These are phyloP conservation scores for Epinephelus fuscoguttatus DNA, from an alignment of 2,113 vertebrate genomes.

Conservation along the genomic window DNA sequence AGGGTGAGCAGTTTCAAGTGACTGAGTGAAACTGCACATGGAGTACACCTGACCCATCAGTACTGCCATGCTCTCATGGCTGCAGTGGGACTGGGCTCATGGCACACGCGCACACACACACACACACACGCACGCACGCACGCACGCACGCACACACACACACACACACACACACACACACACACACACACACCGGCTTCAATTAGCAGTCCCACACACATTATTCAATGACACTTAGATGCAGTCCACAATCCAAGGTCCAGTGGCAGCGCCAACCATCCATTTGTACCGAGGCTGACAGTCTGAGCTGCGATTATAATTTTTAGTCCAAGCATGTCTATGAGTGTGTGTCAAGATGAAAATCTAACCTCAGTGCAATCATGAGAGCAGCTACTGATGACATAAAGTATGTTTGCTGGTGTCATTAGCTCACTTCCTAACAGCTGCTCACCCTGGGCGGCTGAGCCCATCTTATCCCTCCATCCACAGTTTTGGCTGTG, in stretches of 20 bases:
- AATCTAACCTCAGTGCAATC: conserved; percentile 7
- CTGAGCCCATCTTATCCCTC: not conserved
- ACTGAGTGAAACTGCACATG: conserved; percentile 45
- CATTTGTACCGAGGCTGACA: conserved; percentile 17
- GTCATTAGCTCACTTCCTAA: conserved; percentile 18
- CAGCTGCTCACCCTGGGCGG: conserved; percentile 6
- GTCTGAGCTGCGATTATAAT: not conserved
- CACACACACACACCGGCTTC: conserved; percentile 19
- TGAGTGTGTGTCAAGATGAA: conserved; percentile 29
- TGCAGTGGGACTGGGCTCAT: conserved; percentile 5
- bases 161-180: conserved; percentile 15
- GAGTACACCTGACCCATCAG: conserved; percentile 66
- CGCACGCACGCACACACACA: conserved; percentile 16
- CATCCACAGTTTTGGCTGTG: not conserved
- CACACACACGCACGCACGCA: conserved; percentile 14
- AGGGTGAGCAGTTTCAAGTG: conserved; percentile 41
- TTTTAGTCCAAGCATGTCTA: not conserved
- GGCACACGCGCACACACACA: conserved; percentile 12
- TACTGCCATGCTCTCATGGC: conserved; percentile 23
- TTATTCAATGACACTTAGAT: conserved; percentile 49
- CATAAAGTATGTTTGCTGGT: conserved; percentile 4
- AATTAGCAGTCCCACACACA: conserved; percentile 25
- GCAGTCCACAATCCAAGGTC: conserved; percentile 30
- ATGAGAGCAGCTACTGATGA: conserved; percentile 16
- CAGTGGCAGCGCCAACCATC: conserved; percentile 23